Percentiles rank a stretch among this genome's conserved stretches.
phyloP scores from a whole-genome alignment of 2,888 invertebrate genomes.

The Sussaba pulchella region DNA sequence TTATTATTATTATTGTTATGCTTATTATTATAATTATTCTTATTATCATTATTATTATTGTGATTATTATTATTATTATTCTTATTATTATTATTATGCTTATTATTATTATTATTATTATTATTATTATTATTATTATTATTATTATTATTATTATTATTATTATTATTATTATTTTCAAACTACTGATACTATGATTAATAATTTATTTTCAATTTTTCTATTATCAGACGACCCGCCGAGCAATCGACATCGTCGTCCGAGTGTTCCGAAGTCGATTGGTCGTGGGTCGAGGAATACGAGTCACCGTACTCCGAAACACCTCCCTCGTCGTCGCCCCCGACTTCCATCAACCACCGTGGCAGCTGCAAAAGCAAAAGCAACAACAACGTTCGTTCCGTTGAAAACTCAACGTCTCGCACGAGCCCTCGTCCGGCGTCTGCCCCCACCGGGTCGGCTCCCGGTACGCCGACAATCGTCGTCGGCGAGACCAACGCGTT shows the following conservation, averaged over 20 bases:
- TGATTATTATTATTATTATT: no score
- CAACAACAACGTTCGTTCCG: constrained; percentile 20
- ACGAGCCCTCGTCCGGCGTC: constrained; percentile 71
- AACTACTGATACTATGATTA: not conserved
- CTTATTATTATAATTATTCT: no score
- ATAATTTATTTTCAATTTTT: constrained; percentile 14
- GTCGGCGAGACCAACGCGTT: constrained; percentile 32
- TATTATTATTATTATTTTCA: no score
- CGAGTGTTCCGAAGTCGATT: constrained; percentile 81
- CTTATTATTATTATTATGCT: no score
- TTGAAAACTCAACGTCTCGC: constrained; percentile 10
- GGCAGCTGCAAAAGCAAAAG: constrained; percentile 12
- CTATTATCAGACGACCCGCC: constrained; percentile 26
- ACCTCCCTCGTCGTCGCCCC: constrained; percentile 31
- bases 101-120: no score
- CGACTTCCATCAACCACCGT: not conserved
- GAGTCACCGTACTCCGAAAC: constrained; percentile 69
- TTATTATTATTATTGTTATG: no score
- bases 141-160: no score
- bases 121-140: no score
- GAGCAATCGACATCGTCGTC: constrained; percentile 69
- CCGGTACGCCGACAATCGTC: constrained; percentile 14
- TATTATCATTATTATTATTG: no score
- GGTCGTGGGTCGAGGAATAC: constrained; percentile 83
- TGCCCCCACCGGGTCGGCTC: constrained; percentile 69